A percentile compares a stretch with the other conserved stretches of the same genome.
Conservation (phyloP, 2,113 vertebrate genomes). For the Gasterosteus aculeatus region DNA sequence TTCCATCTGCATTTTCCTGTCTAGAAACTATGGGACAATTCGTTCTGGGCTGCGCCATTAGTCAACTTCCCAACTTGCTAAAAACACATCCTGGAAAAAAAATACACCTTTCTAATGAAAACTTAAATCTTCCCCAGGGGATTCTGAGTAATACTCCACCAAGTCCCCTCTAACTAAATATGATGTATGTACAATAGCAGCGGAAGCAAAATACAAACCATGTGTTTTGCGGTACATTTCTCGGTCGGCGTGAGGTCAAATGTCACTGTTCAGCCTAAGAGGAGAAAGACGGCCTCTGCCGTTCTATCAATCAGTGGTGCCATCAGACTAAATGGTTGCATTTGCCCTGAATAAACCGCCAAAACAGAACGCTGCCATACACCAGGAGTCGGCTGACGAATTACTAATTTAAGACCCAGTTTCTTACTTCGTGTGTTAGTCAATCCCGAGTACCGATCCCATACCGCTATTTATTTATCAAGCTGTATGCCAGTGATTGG, state of each 20-base stretch:
- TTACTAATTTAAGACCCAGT: too few relatives aligned
- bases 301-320: not conserved
- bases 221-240: constrained; percentile 30
- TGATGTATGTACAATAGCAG: constrained; percentile 44
- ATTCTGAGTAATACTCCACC: constrained; percentile 9
- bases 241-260: constrained; percentile 17
- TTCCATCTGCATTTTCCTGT: constrained; percentile 30
- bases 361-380: not conserved
- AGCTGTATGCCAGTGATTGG: too few relatives aligned
- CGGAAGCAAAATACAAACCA: constrained; percentile 42
- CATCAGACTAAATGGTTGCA: not conserved
- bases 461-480: too few relatives aligned
- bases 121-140: constrained; percentile 32
- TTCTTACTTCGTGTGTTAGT: too few relatives aligned
- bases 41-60: constrained; percentile 18
- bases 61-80: constrained; percentile 25
- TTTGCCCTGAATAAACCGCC: constrained; percentile 9
- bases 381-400: not conserved
- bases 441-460: too few relatives aligned
- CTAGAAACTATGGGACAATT: constrained; percentile 32
- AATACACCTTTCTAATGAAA: constrained; percentile 34
- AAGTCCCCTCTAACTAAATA: not conserved
- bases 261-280: constrained; percentile 25
- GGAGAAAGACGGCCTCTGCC: constrained; percentile 14
- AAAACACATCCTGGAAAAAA: constrained; percentile 26